Percentiles rank a stretch among this genome's conserved stretches.
Conservation (phyloP, 2,888 invertebrate species). For the Helleia helle region DNA sequence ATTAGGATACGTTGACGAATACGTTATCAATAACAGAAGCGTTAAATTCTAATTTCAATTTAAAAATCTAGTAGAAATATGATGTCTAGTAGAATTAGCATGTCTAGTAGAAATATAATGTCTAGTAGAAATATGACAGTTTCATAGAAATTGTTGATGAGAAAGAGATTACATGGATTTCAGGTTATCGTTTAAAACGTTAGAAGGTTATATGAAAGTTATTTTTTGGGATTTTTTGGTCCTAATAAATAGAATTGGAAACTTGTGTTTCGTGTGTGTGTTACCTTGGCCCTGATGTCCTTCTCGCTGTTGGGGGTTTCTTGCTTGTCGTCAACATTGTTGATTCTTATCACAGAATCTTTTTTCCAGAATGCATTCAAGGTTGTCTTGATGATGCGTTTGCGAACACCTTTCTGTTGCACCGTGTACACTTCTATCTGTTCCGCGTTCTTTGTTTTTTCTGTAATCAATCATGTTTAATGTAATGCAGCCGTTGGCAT, state of each 20-base stretch:
- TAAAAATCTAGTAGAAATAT: too few relatives aligned
- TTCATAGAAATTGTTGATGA: too few relatives aligned
- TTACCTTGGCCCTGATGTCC: conserved; percentile 79
- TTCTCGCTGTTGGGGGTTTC: conserved; percentile 79
- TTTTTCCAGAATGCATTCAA: conserved; percentile 80
- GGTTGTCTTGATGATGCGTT: conserved; percentile 75
- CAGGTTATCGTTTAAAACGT: too few relatives aligned
- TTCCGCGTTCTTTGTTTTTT: conserved; percentile 83
- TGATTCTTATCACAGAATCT: conserved; percentile 79
- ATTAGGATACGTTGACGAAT: too few relatives aligned
- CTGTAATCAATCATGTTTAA: too few relatives aligned
- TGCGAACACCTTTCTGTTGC: conserved; percentile 72
- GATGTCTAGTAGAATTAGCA: too few relatives aligned
- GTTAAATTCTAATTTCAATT: conserved; percentile 13
- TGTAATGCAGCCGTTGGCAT: too few relatives aligned
- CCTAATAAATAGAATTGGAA: conserved; percentile 44
- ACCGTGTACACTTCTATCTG: conserved; percentile 80
- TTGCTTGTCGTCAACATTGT: conserved; percentile 82
- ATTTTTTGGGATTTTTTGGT: not conserved
- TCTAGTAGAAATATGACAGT: too few relatives aligned
- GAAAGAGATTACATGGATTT: too few relatives aligned
- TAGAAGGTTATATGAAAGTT: not conserved
- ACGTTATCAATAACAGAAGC: too few relatives aligned
- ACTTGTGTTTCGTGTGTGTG: conserved; percentile 29
- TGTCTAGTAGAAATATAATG: too few relatives aligned